Conservation (phyloP, 2,797 vertebrate species). For the Bovichtus variegatus region DNA sequence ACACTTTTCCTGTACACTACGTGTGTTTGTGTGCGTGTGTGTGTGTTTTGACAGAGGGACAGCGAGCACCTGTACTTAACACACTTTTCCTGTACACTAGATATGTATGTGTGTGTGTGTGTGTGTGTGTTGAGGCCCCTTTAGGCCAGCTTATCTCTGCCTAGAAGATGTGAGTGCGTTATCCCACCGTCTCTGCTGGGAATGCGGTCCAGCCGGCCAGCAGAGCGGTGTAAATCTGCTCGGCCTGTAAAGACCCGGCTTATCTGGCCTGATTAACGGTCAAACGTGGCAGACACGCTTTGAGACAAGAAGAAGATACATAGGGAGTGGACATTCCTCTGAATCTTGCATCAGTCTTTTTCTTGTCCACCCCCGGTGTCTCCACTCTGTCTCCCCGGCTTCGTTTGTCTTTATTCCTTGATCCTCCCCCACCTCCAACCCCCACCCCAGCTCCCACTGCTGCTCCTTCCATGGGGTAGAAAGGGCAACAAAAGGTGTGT, state of each 20-base stretch:
- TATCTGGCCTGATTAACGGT: conserved; percentile 82
- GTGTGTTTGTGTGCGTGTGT: background rate
- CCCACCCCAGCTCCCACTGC: background rate
- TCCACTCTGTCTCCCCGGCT: conserved; percentile 47
- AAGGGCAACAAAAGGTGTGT: conserved; percentile 71
- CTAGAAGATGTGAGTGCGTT: conserved; percentile 62
- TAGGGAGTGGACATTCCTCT: conserved; percentile 77
- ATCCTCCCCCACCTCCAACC: conserved; percentile 11
- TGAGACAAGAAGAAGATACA: conserved; percentile 73
- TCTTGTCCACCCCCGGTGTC: conserved; percentile 37
- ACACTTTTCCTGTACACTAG: conserved; percentile 30
- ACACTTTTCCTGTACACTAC: conserved; percentile 32
- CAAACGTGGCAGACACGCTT: conserved; percentile 54
- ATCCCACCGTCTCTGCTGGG: conserved; percentile 67
- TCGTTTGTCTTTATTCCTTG: conserved; percentile 60
- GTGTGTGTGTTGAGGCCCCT: conserved; percentile 41
- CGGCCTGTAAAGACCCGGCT: conserved; percentile 73
- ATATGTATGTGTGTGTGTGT: background rate
- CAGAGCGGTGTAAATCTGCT: conserved; percentile 78
- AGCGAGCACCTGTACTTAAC: conserved; percentile 40
- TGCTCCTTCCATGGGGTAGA: conserved; percentile 38
- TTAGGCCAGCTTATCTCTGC: conserved; percentile 59
- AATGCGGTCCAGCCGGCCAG: conserved; percentile 64
- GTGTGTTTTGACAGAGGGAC: conserved; percentile 11
- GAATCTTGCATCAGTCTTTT: conserved; percentile 51